phyloP scores from a whole-genome alignment of 1,140 invertebrate genomes.

The Polypedilum pembai region DNA sequence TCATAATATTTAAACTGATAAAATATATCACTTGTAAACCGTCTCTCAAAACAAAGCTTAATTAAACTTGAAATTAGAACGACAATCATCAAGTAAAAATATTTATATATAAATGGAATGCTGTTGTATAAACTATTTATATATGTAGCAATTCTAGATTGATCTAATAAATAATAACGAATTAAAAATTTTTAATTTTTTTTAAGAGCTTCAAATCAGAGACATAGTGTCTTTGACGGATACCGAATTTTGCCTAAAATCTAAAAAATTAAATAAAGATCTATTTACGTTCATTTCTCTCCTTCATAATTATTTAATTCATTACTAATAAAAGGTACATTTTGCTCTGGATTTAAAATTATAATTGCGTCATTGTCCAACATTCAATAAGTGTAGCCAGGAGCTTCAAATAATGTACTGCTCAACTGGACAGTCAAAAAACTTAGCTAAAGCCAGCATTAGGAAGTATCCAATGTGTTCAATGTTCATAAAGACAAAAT shows the following conservation, averaged over 20 bases:
- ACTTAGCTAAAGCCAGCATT: background rate
- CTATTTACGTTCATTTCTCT: too few relatives aligned
- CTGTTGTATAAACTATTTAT: too few relatives aligned
- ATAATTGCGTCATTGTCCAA: background rate
- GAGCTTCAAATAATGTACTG: background rate
- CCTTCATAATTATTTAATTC: too few relatives aligned
- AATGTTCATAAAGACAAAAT: background rate
- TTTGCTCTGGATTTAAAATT: background rate
- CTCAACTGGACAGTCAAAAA: background rate
- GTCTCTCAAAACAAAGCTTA: background rate
- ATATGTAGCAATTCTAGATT: too few relatives aligned
- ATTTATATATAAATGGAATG: too few relatives aligned
- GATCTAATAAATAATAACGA: too few relatives aligned
- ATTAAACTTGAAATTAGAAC: too few relatives aligned
- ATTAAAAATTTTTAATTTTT: too few relatives aligned
- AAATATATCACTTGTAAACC: background rate
- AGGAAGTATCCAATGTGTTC: background rate
- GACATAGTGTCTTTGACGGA: background rate
- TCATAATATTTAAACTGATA: background rate
- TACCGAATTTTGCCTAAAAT: background rate
- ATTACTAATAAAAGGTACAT: background rate
- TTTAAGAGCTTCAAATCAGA: too few relatives aligned
- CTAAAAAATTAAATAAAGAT: too few relatives aligned
- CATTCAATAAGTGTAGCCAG: background rate
- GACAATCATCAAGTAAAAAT: too few relatives aligned